Evolutionary conservation across 2,113 vertebrate genomes (phyloP), one percentile per base, ranked within the genome.

Genomic region (Rhineura floridana): DNA sequence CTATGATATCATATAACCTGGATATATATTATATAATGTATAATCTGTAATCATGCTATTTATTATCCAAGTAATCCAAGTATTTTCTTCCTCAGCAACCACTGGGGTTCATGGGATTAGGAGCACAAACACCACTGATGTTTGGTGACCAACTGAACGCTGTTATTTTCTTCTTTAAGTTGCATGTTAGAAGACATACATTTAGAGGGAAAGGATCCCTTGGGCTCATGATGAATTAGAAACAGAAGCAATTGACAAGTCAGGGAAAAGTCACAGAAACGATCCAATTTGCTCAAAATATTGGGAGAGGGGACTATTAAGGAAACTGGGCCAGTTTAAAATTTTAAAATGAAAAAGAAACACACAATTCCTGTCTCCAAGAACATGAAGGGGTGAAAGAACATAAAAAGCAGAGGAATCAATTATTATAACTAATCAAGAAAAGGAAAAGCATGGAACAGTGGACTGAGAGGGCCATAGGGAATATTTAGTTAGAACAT

Each of bases 371-470:
- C 30, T 70, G 15, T 36, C 65, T 84, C 8, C 39, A 46, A 84
- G 67, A 70, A 72, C 0, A 82, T 67, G 63, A 65, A 84, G 39
- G 92, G 86, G 89, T 15, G n/a, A 87, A 89, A 91, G 90, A 50
- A 86, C 59, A 81, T 89, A 84, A 59, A 83, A 89, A 91, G 0
- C 0, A 0, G 19, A 42, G 2, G 36, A 90, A 93, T 89, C 65
- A 86, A 89, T 90, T 93, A 88, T 82, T 88, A 72, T 59, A 93
- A 93, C 89, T 93, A 94, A 92, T 19, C 83, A 59, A 85, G 85
- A 89, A 82, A 91, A 13, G 67, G 83, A 90, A 87, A 39, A 87
- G 25, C 39, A 89, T 86, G 44, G 62, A 79, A 25, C 86, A 90
- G 46, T 46, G 19, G 90, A 87, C 75, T 89, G 84, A 79, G 78